Percentiles rank a stretch among this genome's conserved stretches.
Evolutionary conservation across 2,797 vertebrate species (phyloP).

Genomic region (Falco rusticolus): DNA sequence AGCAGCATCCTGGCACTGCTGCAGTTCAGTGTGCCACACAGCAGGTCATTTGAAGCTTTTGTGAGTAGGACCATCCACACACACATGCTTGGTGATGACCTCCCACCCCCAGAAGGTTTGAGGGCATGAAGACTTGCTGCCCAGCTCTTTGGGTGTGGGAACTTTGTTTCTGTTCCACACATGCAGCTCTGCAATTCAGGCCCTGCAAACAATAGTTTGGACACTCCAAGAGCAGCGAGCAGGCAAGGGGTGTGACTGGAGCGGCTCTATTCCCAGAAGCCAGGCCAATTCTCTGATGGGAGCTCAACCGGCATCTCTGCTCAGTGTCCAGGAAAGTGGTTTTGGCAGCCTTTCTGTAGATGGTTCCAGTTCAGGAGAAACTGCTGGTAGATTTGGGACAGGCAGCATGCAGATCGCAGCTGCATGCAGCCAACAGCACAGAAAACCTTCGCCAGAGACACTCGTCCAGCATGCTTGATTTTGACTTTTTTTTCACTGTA

Average conservation of each 20-base stretch:
- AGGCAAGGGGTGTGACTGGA: slow-evolving; percentile 23
- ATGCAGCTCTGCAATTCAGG: neutral
- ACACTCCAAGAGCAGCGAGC: slow-evolving; percentile 7
- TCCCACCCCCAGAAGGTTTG: neutral
- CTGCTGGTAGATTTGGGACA: slow-evolving; percentile 11
- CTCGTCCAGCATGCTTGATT: slow-evolving; percentile 2
- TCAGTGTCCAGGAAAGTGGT: neutral
- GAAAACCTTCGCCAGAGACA: neutral
- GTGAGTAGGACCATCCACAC: neutral
- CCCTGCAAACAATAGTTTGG: slow-evolving; percentile 35
- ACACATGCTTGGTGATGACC: neutral
- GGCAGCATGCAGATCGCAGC: neutral
- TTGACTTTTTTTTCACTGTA: neutral
- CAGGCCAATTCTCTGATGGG: slow-evolving; percentile 10
- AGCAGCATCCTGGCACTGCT: neutral
- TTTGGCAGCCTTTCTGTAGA: slow-evolving; percentile 31
- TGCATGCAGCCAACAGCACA: slow-evolving; percentile 12
- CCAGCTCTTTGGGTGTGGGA: neutral
- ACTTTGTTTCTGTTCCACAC: neutral
- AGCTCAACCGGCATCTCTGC: slow-evolving; percentile 21
- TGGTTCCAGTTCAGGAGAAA: slow-evolving; percentile 41
- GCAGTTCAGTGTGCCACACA: neutral
- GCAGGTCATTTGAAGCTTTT: neutral
- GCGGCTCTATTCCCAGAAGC: slow-evolving; percentile 15
- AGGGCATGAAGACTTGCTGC: neutral